Evolutionary conservation across 2,888 invertebrate species (phyloP), one percentile per base, ranked within the genome.

Genomic region (Pediacus dermestoides): DNA sequence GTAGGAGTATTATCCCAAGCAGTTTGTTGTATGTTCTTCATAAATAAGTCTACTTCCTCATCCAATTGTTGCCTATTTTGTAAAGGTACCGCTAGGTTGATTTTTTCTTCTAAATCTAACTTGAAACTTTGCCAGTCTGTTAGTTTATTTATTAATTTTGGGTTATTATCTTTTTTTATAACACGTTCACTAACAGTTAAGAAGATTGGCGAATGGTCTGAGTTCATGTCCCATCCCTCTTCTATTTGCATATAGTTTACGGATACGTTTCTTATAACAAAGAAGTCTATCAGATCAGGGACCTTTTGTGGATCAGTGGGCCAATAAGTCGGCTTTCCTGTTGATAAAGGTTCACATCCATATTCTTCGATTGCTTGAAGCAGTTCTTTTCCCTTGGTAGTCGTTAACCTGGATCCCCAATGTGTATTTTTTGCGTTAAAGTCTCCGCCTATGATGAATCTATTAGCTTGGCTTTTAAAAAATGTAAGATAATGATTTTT

Each of bases 181-280:
- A 31, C 21, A 9, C 4, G 13, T 7, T 35, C 30, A 14, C 36
- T 37, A 1, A 34, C 15, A 0, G 18, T 38, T 6, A 38, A 31
- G 10, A 35, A 10, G 8, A 36, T 33, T 2, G 42, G 34, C 10
- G 30, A 42, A 26, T 46, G 42, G 18, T 46, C 42, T 7, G 37
- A 42, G 16, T 33, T 37, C 28, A 46, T 16, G 16, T 39, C 12
- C 15, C 21, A 42, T 10, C 15, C 32, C 12, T 42, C 38, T 25
- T 42, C 36, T 15, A 33, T 21, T 7, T 39, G 15, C 3, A 46
- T 25, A 21, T 34, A 43, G 32, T 39, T 46, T 22, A 28, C 1
- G 7, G 37, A 36, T 6, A 43, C 28, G 28, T 33, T 38, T 9
- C 16, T 33, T 3, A 35, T n/a, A 11, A 41, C n/a, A 32, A 41